Percentiles rank a stretch among this genome's conserved stretches.
Conservation (phyloP, 2,797 vertebrate genomes). For the Cephalopachus bancanus region DNA sequence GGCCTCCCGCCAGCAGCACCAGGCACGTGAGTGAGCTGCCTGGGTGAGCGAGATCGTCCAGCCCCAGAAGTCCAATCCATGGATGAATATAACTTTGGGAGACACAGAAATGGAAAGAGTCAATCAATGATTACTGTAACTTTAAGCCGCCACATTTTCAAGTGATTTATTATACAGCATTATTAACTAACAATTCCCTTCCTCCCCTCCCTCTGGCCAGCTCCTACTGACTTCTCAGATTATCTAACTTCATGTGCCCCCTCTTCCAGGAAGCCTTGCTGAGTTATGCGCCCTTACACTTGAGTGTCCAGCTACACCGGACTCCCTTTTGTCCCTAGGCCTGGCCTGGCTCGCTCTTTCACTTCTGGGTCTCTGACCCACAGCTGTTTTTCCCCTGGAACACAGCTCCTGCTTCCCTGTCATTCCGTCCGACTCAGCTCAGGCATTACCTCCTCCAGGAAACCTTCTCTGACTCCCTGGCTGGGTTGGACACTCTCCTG, state of each 20-base stretch:
- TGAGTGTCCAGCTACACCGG: not conserved
- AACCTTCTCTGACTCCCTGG: not conserved
- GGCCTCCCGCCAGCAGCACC: not conserved
- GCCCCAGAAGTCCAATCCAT: not conserved
- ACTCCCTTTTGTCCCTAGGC: not conserved
- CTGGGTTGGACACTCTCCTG: too few species aligned
- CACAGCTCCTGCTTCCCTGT: not conserved
- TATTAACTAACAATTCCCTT: not conserved
- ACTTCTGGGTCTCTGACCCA: not conserved
- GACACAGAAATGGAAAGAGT: not conserved
- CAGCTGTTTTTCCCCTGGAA: not conserved
- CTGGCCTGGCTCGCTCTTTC: not conserved
- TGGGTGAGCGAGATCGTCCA: not conserved
- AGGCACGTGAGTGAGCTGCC: too few species aligned
- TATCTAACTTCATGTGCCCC: not conserved
- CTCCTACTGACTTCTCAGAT: not conserved
- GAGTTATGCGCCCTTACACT: not conserved
- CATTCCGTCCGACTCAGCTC: not conserved
- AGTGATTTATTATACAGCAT: not conserved
- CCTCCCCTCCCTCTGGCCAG: not conserved
- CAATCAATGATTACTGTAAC: not conserved
- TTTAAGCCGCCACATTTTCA: not conserved
- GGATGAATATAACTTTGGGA: not conserved
- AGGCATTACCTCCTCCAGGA: not conserved
- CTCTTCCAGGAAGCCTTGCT: slow-evolving; percentile 5